A percentile compares a stretch with the other conserved stretches of the same genome.
phyloP scores from a whole-genome alignment of 2,888 invertebrate genomes.

The Agrochola lychnidis region DNA sequence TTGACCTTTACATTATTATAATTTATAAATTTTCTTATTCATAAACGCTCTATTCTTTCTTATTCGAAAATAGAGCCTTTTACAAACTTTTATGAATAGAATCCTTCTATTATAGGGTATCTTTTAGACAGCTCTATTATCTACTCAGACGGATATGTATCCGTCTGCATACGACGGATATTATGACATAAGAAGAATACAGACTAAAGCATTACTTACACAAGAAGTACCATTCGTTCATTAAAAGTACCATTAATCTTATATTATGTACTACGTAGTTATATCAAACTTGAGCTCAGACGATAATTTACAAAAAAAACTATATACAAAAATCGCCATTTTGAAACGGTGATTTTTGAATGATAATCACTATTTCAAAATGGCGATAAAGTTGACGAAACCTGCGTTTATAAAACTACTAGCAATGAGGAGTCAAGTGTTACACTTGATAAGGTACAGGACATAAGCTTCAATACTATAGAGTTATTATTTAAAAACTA shows the following conservation, averaged over 20 bases:
- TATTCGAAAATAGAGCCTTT: neutral
- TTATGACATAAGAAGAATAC: slow-evolving; percentile 8
- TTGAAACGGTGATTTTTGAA: neutral
- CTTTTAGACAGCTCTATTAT: slow-evolving; percentile 45
- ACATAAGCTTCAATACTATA: slow-evolving; percentile 18
- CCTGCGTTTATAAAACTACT: slow-evolving; percentile 30
- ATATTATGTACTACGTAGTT: slow-evolving; percentile 57
- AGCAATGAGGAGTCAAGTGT: slow-evolving; percentile 27
- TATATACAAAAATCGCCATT: slow-evolving; percentile 33
- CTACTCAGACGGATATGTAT: slow-evolving; percentile 52
- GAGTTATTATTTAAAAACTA: neutral
- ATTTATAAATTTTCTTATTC: slow-evolving; percentile 5
- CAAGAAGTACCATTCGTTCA: slow-evolving; percentile 25
- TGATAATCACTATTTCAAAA: slow-evolving; percentile 17
- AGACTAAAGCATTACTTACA: slow-evolving; percentile 16
- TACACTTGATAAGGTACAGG: slow-evolving; percentile 29
- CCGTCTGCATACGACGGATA: neutral
- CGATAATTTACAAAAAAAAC: slow-evolving; percentile 23
- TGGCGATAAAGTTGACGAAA: slow-evolving; percentile 18
- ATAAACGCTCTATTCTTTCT: neutral
- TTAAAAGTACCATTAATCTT: slow-evolving; percentile 27
- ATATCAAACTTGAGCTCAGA: slow-evolving; percentile 56
- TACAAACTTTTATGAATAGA: neutral
- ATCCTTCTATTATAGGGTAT: slow-evolving; percentile 18
- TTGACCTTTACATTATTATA: slow-evolving; percentile 46